phyloP scores from a whole-genome alignment of 1,140 invertebrate species.

The Thalassaphorura encarpata region DNA sequence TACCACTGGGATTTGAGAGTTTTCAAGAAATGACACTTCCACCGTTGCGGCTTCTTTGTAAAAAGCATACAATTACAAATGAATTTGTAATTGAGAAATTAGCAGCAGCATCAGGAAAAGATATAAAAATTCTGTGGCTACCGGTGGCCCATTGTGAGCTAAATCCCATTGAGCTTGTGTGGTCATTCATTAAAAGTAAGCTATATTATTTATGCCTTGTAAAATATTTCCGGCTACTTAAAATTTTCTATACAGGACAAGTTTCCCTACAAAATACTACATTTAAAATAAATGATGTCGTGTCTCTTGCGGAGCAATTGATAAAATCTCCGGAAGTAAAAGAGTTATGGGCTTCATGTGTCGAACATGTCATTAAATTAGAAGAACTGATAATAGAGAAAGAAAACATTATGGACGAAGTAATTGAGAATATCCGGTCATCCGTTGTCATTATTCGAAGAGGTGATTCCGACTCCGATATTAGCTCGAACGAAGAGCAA shows the following conservation, averaged over 20 bases:
- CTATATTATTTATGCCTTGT: too few relatives aligned
- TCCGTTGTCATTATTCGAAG: too few relatives aligned
- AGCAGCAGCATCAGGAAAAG: not conserved
- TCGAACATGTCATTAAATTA: not conserved
- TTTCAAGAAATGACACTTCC: not conserved
- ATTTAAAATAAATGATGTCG: not conserved
- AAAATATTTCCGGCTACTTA: too few relatives aligned
- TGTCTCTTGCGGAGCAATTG: not conserved
- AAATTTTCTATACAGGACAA: not conserved
- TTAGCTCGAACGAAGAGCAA: too few relatives aligned
- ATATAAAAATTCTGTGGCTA: not conserved
- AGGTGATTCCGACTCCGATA: too few relatives aligned
- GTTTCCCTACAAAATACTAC: not conserved
- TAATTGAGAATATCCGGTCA: too few relatives aligned
- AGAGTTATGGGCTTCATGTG: not conserved
- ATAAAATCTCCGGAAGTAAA: not conserved
- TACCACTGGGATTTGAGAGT: not conserved
- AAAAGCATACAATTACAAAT: not conserved
- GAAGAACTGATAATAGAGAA: not conserved
- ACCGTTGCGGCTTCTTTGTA: not conserved
- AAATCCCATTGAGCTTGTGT: not conserved
- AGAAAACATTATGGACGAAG: too few relatives aligned
- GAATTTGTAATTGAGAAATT: not conserved
- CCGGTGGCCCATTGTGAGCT: constrained; percentile 2
- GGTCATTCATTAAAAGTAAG: not conserved